These are phyloP conservation scores for Cryptoblepharus egeriae DNA, from an alignment of 2,797 vertebrate species.

Conservation along the genomic window DNA sequence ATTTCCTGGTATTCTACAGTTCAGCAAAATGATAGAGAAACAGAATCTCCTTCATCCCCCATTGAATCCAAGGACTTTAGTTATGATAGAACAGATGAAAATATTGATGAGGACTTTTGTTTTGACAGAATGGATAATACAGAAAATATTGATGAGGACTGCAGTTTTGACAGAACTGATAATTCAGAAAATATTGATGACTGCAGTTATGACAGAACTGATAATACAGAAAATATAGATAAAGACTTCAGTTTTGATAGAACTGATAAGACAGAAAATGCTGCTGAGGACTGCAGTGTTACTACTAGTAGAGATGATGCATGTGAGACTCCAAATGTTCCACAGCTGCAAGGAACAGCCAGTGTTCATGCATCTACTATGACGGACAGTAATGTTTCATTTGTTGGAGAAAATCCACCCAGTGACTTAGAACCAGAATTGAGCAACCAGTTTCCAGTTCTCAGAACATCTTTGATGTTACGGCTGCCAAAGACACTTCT, in stretches of 20 bases:
- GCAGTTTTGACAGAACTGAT: not conserved
- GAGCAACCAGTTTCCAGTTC: conserved; percentile 56
- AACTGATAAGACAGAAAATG: conserved; percentile 49
- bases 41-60: conserved; percentile 37
- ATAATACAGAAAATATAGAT: too few relatives aligned
- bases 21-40: conserved; percentile 34
- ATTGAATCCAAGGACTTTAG: conserved; percentile 50
- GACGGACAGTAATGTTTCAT: conserved; percentile 29
- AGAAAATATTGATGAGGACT: conserved; percentile 16
- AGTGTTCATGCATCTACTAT: conserved; percentile 42
- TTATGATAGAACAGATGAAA: conserved; percentile 56
- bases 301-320: conserved; percentile 33
- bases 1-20: conserved; percentile 50
- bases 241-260: conserved; percentile 55
- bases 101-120: conserved; percentile 40
- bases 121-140: too few relatives aligned
- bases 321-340: conserved; percentile 40
- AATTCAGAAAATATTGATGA: conserved; percentile 18
- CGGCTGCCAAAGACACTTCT: conserved; percentile 73
- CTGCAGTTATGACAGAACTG: not conserved
- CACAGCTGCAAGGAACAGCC: conserved; percentile 38
- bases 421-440: conserved; percentile 53
- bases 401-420: conserved; percentile 37
- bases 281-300: conserved; percentile 43
- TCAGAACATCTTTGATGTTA: conserved; percentile 61